Conservation (phyloP, 2,888 invertebrate species). For the Nomada flava region DNA sequence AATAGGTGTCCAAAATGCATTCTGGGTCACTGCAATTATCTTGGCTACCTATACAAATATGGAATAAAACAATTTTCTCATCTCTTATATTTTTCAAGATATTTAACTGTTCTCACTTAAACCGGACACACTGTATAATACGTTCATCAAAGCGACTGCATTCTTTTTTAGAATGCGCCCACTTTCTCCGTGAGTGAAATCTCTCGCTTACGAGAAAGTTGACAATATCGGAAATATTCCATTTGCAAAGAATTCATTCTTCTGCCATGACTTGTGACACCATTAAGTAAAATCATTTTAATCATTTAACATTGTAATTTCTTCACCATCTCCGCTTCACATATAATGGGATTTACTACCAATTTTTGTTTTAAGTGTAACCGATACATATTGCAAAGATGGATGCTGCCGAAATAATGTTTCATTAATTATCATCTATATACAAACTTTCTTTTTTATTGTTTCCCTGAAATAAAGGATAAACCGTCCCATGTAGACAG, state of each 20-base stretch:
- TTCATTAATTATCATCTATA: too few species aligned
- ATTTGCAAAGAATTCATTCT: not conserved
- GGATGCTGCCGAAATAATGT: too few species aligned
- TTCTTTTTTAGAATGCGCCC: conserved; percentile 46
- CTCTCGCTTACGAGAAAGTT: conserved; percentile 66
- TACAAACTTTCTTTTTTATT: not conserved
- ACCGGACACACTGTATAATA: not conserved
- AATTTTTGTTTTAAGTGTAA: too few species aligned
- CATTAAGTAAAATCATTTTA: not conserved
- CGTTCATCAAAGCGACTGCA: conserved; percentile 9
- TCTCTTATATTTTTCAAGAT: too few species aligned
- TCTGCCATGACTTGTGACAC: not conserved
- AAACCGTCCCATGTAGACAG: not conserved
- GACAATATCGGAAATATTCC: conserved; percentile 42
- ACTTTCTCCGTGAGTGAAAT: conserved; percentile 79
- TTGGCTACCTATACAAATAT: too few species aligned
- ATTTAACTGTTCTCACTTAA: too few species aligned
- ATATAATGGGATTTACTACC: too few species aligned
- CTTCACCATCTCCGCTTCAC: not conserved
- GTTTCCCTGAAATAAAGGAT: not conserved
- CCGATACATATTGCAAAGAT: too few species aligned
- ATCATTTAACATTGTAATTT: not conserved
- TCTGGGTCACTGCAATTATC: too few species aligned
- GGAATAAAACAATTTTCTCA: too few species aligned
- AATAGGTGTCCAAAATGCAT: too few species aligned